Evolutionary conservation across 2,797 vertebrate species (phyloP), one percentile per base, ranked within the genome.

Genomic region (Sebastes diaconus): DNA sequence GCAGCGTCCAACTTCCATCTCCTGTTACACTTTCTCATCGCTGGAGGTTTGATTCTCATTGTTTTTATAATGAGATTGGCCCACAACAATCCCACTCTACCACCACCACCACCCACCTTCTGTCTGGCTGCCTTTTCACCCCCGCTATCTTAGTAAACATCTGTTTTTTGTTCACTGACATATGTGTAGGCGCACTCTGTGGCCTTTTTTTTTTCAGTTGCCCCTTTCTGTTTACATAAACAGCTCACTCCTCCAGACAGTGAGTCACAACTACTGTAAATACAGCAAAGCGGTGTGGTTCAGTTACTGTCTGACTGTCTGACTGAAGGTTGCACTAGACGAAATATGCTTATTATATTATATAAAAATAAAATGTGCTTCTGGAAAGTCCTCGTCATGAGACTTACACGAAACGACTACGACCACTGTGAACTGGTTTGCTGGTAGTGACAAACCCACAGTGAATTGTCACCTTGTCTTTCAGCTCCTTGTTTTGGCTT

Each of bases 211-310:
- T 46, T 50, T 55, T 52, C 27, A 78, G 64, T 34, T 58, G 29
- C 58, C 24, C 5, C 58, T 70, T 77, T 50, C 57, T 80, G 55
- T 86, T 85, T 76, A 73, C 52, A 59, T 63, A 82, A 84, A 79
- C 67, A 63, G 36, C 65, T 80, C 82, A 67, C 73, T 84, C 67
- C 81, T 87, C 65, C 83, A 87, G 87, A 80, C 78, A 72, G 60
- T 83, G 88, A 90, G 27, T 89, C 85, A 79, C 55, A 42, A 36
- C 66, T 55, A 79, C 63, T 73, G 81, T 84, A 76, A 81, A 88
- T 73, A 69, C 54, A 81, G 80, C 20, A 59, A 69, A 75, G 2
- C 78, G 8, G 67, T 80, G 46, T 2, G 63, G 29, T 70, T 81
- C 34, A 52, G 16, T 34, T 27, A 32, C 39, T 50, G 79, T 72